Conservation (phyloP, 2,888 invertebrate species). For the Prosopocoilus inquinatus region DNA sequence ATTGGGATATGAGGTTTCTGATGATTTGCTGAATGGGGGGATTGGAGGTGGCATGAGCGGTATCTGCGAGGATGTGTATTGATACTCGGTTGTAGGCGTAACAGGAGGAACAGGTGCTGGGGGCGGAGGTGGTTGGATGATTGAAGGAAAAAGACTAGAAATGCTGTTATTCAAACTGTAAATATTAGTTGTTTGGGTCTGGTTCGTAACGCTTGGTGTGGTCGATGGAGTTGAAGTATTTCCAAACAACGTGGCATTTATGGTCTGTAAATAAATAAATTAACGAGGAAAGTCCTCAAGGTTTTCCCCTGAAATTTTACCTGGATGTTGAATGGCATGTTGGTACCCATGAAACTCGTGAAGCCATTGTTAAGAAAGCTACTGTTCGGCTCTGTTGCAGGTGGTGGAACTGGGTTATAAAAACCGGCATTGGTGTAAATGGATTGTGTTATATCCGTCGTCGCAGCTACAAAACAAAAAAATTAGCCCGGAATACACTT, state of each 20-base stretch:
- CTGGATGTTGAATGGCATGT: constrained; percentile 59
- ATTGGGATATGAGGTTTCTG: constrained; percentile 33
- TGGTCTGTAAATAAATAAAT: constrained; percentile 29
- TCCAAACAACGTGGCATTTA: constrained; percentile 29
- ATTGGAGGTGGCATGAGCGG: constrained; percentile 59
- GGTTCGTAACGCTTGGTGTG: constrained; percentile 16
- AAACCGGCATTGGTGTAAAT: constrained; percentile 47
- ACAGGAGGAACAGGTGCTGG: constrained; percentile 30
- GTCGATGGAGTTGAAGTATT: constrained; percentile 9
- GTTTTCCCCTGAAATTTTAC: constrained; percentile 27
- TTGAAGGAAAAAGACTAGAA: constrained; percentile 41
- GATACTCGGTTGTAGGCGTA: constrained; percentile 21
- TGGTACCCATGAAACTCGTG: constrained; percentile 64
- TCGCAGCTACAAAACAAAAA: neutral
- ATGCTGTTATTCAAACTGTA: constrained; percentile 20
- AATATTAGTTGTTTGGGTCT: constrained; percentile 27
- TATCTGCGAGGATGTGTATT: constrained; percentile 38
- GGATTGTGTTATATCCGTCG: constrained; percentile 44
- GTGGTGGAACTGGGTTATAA: constrained; percentile 51
- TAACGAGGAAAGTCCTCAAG: neutral
- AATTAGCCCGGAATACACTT: neutral
- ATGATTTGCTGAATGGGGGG: constrained; percentile 49
- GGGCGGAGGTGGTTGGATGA: constrained; percentile 54
- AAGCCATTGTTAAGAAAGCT: constrained; percentile 55
- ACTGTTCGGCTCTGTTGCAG: constrained; percentile 27